phyloP scores from a whole-genome alignment of 53 echinoderm and acorn worm species.

The Crossaster papposus region DNA sequence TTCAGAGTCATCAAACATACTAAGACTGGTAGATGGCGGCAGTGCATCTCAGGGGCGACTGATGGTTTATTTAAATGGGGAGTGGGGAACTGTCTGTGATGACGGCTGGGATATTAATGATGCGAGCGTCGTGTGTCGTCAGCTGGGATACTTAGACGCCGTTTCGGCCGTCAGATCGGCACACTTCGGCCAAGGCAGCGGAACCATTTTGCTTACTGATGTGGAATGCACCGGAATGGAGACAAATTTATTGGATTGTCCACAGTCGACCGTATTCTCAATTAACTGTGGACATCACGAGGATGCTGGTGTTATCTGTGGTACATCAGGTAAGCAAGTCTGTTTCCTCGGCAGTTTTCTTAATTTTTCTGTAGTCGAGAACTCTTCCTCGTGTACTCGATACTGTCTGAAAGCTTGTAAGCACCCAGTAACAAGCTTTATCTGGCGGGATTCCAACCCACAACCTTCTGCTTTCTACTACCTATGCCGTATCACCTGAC shows the following conservation, averaged over 20 bases:
- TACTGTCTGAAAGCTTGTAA: no score
- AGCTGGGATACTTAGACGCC: slow-evolving; percentile 1
- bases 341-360: not conserved
- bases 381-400: no score
- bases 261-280: no score
- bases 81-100: slow-evolving; percentile 47
- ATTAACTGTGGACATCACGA: slow-evolving; percentile 52
- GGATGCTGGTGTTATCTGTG: slow-evolving; percentile 64
- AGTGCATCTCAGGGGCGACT: not conserved
- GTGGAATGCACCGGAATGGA: slow-evolving; percentile 52
- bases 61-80: not conserved
- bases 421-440: no score
- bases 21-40: not conserved
- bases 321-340: not conserved
- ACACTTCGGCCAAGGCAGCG: slow-evolving; percentile 41
- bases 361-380: not conserved
- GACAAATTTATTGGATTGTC: slow-evolving; percentile 17
- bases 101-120: slow-evolving; percentile 14
- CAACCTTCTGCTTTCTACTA: no score
- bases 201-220: slow-evolving; percentile 48
- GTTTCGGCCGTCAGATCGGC: not conserved
- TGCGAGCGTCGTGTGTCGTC: slow-evolving; percentile 39
- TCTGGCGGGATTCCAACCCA: no score
- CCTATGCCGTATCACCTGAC: no score
- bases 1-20: not conserved